Base-by-base conservation (phyloP, 2,797 vertebrate genomes). In the Onychomys torridus region DNA sequence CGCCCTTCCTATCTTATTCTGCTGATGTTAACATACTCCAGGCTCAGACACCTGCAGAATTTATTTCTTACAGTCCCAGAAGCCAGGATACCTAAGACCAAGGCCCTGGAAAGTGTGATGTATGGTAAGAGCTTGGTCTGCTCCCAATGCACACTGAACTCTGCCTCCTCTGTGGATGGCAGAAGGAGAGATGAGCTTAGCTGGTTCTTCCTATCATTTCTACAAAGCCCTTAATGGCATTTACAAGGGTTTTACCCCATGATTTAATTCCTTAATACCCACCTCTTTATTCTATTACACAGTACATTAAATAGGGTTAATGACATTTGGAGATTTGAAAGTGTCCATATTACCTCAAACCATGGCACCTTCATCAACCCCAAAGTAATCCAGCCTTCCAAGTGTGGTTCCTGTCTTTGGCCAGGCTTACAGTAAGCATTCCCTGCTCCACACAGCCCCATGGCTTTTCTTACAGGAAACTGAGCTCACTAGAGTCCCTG, bases 401-500 rank as follows among this genome's bases (percentile, higher is more conserved):
- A 37, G 65, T n/a, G 23, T 40, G 73, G 25, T 32, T 91, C 43
- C 13, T 49, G 27, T 81, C 75, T 4, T 49, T 49, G 27, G 75
- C 16, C 75, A 32, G 75, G 25, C 75, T 76, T 27, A 46, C 49
- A 85, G 17, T 57, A 40, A n/a, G 43, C 12, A 6, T 57, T 75
- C 25, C 40, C 46, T 67, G n/a, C 13, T 43, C 25, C 59, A n/a
- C 8, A 11, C 8, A 71, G 43, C 11, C 25, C 40, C 79, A 11
- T 40, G 23, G 19, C 27, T 83, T 76, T 79, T 61, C 73, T 57
- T 67, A 55, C 0, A 46, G 29, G 29, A 37, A 89, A 34, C 34
- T 83, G 55, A 67, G 34, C 27, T 34, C 0, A 0, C 67, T 55
- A 11, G 40, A 46, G 29, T 4, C 10, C 0, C 10, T 71, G 55